phyloP scores from a whole-genome alignment of 2,113 vertebrate genomes.

The Pelobates fuscus region DNA sequence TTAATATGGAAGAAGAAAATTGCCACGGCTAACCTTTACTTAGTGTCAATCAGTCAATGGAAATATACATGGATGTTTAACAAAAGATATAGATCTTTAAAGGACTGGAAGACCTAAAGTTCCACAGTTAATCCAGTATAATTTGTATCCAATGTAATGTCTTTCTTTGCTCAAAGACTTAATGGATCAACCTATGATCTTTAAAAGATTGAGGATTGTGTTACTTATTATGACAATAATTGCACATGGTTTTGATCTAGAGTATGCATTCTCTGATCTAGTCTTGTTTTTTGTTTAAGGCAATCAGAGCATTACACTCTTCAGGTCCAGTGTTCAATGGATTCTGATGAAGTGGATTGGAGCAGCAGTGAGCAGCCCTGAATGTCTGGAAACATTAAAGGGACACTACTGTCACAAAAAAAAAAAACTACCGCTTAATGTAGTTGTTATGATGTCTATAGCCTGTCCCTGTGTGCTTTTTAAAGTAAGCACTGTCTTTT shows the following conservation, averaged over 20 bases:
- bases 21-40: background rate
- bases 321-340: no score
- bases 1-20: background rate
- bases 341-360: no score
- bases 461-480: no score
- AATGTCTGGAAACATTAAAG: no score
- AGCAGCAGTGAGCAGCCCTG: no score
- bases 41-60: background rate
- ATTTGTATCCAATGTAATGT: background rate
- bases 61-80: background rate
- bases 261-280: no score
- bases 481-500: no score
- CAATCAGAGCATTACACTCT: no score
- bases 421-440: no score
- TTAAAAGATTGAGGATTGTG: background rate
- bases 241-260: background rate
- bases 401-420: no score
- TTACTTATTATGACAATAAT: background rate
- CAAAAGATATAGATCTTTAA: background rate
- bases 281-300: background rate
- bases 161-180: background rate
- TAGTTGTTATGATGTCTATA: no score
- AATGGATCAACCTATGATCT: background rate
- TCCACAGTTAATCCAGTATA: background rate
- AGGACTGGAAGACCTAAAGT: background rate